Evolutionary conservation across 1,140 invertebrate genomes (phyloP), one percentile per base, ranked within the genome.

Genomic region (Ips nitidus): DNA sequence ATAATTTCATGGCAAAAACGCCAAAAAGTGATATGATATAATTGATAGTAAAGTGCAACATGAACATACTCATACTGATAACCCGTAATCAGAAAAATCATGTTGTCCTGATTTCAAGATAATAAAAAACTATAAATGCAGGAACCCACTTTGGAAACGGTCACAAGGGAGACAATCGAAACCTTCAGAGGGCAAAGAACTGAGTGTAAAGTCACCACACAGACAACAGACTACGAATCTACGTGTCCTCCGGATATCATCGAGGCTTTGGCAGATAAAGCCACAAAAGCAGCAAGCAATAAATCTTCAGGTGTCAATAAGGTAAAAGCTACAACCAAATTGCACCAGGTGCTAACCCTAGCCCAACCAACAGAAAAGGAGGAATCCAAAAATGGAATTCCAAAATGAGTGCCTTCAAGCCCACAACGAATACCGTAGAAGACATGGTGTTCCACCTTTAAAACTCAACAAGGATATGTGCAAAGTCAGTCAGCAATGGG

Each of bases 401-500:
- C 71, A 74, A 71, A 42, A 66, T 8, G 82, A 85, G 55, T 85
- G 86, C 77, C 79, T 92, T 66, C 79, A 84, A 66, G 80, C 84
- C 6, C 89, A 91, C 74, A 92, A 91, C 77, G 77, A 83, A 50
- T 88, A 88, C 73, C 79, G 91, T 45, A 73, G 77, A 7, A 82
- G 81, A 61, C 90, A 92, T 76, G 83, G 83, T 40, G 85, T 86
- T 0, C 81, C 83, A 2, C 81, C 84, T 3, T 74, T 93, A 59
- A 81, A 83, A 79, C 71, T 92, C 47, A 81, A 86, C 71, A 76
- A 86, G 79, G 80, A 90, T 80, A 89, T 92, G 41, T 79, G 79
- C 71, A 76, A 82, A 59, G 79, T 80, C 65, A 80, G 88, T 69
- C 83, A 88, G 80, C 81, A 86, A 68, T 90, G 88, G 87, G 89